Evolutionary conservation across 2,888 invertebrate genomes (phyloP).

Genomic region (Nasonovia ribisnigri): DNA sequence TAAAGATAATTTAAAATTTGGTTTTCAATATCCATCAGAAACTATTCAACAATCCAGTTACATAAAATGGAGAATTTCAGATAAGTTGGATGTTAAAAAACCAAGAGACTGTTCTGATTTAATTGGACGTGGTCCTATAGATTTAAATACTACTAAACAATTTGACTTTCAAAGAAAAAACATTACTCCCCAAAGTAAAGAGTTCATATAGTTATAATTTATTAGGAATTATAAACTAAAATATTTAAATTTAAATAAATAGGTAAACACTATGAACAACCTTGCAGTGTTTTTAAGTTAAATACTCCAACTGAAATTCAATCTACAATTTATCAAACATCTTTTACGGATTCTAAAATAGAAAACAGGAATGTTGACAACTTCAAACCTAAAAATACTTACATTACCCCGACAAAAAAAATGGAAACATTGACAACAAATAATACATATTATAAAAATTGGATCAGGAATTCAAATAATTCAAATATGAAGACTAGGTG

Average conservation of each 20-base stretch:
- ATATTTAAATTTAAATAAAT: background rate
- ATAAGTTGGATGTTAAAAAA: background rate
- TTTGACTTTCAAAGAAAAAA: constrained; percentile 20
- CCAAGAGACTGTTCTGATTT: background rate
- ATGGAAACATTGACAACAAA: constrained; percentile 37
- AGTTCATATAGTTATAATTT: background rate
- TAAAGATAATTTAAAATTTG: background rate
- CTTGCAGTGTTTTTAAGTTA: constrained; percentile 8
- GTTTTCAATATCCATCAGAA: background rate
- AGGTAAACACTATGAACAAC: constrained; percentile 14
- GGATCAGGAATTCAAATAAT: background rate
- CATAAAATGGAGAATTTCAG: background rate
- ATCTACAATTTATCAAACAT: background rate
- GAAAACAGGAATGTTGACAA: background rate
- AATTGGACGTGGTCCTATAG: background rate
- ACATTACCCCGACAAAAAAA: background rate
- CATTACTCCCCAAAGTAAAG: background rate
- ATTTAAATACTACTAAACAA: background rate
- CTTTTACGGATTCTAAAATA: background rate
- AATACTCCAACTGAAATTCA: background rate
- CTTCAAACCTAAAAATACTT: background rate
- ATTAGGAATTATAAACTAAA: background rate
- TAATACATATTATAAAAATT: constrained; percentile 18
- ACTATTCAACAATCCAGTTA: background rate
- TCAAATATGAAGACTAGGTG: background rate